Evolutionary conservation across 2,797 vertebrate genomes (phyloP).

Genomic region (Myotis daubentonii): DNA sequence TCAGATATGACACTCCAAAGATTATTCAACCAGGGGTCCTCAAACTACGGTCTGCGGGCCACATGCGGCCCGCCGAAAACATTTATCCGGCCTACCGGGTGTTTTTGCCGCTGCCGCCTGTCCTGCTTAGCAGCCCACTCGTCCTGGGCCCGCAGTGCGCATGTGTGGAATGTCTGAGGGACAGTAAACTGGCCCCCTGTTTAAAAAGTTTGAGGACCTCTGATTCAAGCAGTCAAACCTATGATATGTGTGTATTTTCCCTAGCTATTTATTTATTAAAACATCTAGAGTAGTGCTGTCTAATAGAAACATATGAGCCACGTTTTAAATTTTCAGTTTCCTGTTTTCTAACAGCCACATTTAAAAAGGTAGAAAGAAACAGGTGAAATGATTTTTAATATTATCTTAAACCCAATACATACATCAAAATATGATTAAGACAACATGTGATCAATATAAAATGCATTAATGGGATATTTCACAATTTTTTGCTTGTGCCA

Average conservation of each 20-base stretch:
- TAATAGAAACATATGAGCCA: neutral
- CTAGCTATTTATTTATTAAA: neutral
- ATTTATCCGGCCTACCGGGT: no score
- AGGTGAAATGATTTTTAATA: neutral
- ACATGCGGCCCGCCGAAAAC: no score
- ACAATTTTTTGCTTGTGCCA: neutral
- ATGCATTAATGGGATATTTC: neutral
- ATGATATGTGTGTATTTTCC: neutral
- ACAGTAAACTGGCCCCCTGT: no score
- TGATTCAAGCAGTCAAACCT: neutral
- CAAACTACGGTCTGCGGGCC: no score
- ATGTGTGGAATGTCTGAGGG: no score
- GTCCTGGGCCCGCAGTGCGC: no score
- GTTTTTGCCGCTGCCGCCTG: no score
- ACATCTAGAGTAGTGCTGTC: neutral
- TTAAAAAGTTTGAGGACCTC: no score
- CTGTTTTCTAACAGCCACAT: neutral
- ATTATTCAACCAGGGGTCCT: no score
- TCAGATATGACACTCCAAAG: neutral
- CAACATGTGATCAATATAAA: neutral
- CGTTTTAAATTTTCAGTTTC: neutral
- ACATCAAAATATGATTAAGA: neutral
- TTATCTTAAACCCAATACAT: neutral
- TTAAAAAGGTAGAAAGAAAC: neutral
- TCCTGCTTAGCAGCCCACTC: no score